Base-by-base conservation (phyloP, 2,113 vertebrate genomes). In the Anas platyrhynchos region DNA sequence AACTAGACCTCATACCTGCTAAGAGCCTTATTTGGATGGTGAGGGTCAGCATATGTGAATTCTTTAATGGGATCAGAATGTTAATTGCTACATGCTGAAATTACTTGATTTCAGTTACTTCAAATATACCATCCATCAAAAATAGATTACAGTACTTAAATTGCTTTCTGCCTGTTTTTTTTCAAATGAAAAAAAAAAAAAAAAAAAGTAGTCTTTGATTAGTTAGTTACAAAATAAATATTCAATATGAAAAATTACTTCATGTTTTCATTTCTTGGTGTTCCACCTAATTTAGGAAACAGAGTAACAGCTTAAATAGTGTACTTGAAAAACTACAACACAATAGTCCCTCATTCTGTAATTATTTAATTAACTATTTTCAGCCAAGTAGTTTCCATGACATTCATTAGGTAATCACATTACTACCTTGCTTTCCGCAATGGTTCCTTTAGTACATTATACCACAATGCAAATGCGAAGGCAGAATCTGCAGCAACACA, bases 101-200 rank as follows among this genome's bases (percentile, higher is more conserved):
- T 88, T 67, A 86, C 56, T 94, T 92, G 68, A 72, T 93, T 93
- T 94, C 71, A 93, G 73, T 44, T 83, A 67, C 73, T 86, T 94
- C 91, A 94, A 93, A 88, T 69, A 94, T 44, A 71, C 72, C 88
- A 91, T 80, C 52, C 76, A 81, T 86, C 93, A 83, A 78, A 82
- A 78, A 93, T 56, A 97, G 96, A 96, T 97, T 95, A 91, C 63
- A 65, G 48, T 55, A 96, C 91, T 89, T 82, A 90, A 94, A 89
- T 73, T 93, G 59, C 74, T 68, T 96, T 89, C 58, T 83, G 87
- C 66, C 22, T 94, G 69, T 58, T 80, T 44, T 91, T 94, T 86
- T 94, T 91, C 50, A 71, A 86, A 59, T 16, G 6, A 11, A 8
- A 80, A 41, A 41, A 41, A 41, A 41, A 41, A 41, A 41, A 41